Evolutionary conservation across 2,113 vertebrate genomes (phyloP).

Genomic region (Nannobrachium achirus): DNA sequence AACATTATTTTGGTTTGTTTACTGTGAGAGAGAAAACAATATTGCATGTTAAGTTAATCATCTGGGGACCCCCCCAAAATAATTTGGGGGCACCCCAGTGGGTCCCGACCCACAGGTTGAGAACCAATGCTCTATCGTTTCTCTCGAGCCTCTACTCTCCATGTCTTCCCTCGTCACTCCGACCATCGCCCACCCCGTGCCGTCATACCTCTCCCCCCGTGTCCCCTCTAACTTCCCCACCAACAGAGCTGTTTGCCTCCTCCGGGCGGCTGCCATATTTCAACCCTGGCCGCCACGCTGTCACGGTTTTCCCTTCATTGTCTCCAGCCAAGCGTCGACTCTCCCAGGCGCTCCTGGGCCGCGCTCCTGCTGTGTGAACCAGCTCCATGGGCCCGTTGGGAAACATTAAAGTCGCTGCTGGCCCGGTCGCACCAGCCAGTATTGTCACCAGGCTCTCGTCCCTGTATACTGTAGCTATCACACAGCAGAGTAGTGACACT

Average conservation of each 20-base stretch:
- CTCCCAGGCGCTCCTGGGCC: slow-evolving; percentile 55
- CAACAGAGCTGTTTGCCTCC: slow-evolving; percentile 74
- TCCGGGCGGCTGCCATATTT: slow-evolving; percentile 71
- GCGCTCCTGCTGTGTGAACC: slow-evolving; percentile 64
- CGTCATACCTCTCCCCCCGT: background rate
- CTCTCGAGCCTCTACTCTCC: slow-evolving; percentile 3
- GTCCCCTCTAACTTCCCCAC: slow-evolving; percentile 38
- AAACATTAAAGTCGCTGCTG: slow-evolving; percentile 31
- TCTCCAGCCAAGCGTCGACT: slow-evolving; percentile 75
- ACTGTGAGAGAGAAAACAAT: too few species aligned
- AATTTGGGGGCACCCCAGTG: too few species aligned
- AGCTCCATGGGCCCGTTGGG: slow-evolving; percentile 18
- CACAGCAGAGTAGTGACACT: background rate
- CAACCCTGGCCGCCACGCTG: slow-evolving; percentile 54
- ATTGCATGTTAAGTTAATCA: too few species aligned
- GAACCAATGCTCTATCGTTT: too few species aligned
- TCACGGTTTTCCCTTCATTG: slow-evolving; percentile 83
- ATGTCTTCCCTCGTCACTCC: background rate
- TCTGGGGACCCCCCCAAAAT: too few species aligned
- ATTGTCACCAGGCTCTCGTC: slow-evolving; percentile 26
- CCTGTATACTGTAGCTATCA: slow-evolving; percentile 13
- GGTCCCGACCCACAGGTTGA: too few species aligned
- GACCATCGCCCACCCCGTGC: background rate
- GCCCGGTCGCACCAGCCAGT: background rate
- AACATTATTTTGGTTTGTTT: too few species aligned